These are phyloP conservation scores for Lasioglossum morio DNA, from an alignment of 2,888 invertebrate species.

Conservation along the genomic window DNA sequence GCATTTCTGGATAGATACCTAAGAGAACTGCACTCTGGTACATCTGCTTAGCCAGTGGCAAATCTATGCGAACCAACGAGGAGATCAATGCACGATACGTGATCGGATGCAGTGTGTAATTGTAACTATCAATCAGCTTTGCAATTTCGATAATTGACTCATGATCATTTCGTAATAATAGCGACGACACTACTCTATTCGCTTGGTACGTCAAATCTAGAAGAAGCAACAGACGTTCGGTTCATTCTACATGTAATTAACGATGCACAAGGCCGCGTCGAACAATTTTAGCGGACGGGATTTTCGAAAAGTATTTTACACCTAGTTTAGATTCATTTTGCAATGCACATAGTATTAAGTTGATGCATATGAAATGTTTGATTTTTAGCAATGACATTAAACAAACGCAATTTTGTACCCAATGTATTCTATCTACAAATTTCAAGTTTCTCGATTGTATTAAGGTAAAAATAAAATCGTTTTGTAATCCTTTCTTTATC, in stretches of 20 bases:
- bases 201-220: constrained; percentile 69
- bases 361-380: too few species aligned
- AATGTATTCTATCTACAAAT: too few species aligned
- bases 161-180: constrained; percentile 55
- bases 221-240: constrained; percentile 34
- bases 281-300: too few species aligned
- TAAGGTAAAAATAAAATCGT: too few species aligned
- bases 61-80: constrained; percentile 66
- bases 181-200: constrained; percentile 66
- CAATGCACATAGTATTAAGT: not conserved
- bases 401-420: too few species aligned
- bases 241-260: not conserved
- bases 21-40: constrained; percentile 72
- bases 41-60: constrained; percentile 70
- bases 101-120: constrained; percentile 59
- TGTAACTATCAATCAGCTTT: constrained; percentile 64
- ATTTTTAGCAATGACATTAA: too few species aligned
- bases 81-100: constrained; percentile 70
- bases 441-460: too few species aligned
- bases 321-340: not conserved
- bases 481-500: too few species aligned
- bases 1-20: constrained; percentile 70
- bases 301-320: not conserved
- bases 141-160: constrained; percentile 61
- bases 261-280: not conserved